Percentiles rank a stretch among this genome's conserved stretches.
These are phyloP conservation scores for Tinea trinotella DNA, from an alignment of 2,888 invertebrate species.

Conservation along the genomic window DNA sequence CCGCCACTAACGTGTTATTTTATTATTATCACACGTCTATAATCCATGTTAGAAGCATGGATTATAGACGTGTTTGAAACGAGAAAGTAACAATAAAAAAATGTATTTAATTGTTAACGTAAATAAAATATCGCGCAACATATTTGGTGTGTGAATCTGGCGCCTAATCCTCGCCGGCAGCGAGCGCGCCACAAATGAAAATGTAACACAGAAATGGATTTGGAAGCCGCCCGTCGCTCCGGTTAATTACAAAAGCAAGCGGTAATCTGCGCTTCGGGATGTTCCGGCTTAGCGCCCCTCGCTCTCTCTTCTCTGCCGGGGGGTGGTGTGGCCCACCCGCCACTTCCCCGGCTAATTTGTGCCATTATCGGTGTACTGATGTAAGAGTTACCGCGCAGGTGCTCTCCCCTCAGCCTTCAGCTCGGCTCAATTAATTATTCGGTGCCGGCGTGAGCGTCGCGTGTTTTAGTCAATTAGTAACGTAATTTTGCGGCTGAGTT, in stretches of 20 bases:
- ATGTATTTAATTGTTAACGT: no score
- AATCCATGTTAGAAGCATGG: no score
- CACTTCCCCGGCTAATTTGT: slow-evolving; percentile 71
- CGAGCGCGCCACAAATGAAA: slow-evolving; percentile 68
- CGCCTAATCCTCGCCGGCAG: slow-evolving; percentile 33
- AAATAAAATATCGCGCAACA: background rate
- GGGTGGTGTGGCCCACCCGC: slow-evolving; percentile 49
- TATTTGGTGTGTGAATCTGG: background rate
- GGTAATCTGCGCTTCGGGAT: slow-evolving; percentile 73
- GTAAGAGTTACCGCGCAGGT: slow-evolving; percentile 72
- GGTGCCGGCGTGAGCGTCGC: slow-evolving; percentile 70
- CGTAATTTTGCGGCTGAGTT: slow-evolving; percentile 72
- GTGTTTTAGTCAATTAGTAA: slow-evolving; percentile 73
- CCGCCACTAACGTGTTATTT: no score
- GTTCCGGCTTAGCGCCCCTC: slow-evolving; percentile 70
- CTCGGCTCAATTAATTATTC: slow-evolving; percentile 69
- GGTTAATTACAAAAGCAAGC: slow-evolving; percentile 74
- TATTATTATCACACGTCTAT: no score
- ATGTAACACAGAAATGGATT: slow-evolving; percentile 73
- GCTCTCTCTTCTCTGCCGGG: slow-evolving; percentile 29
- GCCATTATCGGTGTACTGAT: slow-evolving; percentile 73
- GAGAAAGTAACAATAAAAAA: no score
- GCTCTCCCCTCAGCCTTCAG: slow-evolving; percentile 42
- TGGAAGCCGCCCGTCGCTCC: slow-evolving; percentile 71
- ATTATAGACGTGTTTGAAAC: no score